Evolutionary conservation across 2,113 vertebrate species (phyloP), one percentile per base, ranked within the genome.

Genomic region (Pagrus major): DNA sequence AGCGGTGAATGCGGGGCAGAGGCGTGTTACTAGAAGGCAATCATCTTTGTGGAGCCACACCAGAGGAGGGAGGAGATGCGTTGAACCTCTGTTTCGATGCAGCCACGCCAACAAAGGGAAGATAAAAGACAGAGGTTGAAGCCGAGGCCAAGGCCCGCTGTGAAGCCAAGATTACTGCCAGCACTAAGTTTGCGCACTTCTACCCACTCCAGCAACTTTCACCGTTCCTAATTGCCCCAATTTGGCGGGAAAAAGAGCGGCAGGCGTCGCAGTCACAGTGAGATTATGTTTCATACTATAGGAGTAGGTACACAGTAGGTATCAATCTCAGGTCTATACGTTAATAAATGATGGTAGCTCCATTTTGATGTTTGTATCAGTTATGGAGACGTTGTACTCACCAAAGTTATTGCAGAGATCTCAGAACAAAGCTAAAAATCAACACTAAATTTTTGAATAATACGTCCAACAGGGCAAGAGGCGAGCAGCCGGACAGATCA

Each of bases 121-220:
- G 96, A 98, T 98, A 95, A 98, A 98, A 98, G 96, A 68, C 88
- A 85, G 94, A 94, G 96, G 96, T 96, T 96, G 96, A 97, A 95
- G 93, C 92, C 71, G 85, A 91, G 97, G 96, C 95, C 96, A 96
- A 91, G 94, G 93, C 96, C 96, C 93, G 94, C 96, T 97, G 96
- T 95, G 97, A 97, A 96, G 95, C 94, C 95, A 89, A 95, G 94
- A 96, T 96, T 90, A 94, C 95, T 89, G 89, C 83, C 76, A 54
- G 87, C 74, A 41, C 90, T 86, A 90, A 93, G 86, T 94, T 93
- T 85, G 73, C 78, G 56, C 74, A 80, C 86, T 92, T 91, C 84
- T 77, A 78, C 71, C 71, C 83, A 86, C 90, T 92, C 79, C 44
- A 58, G 75, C 83, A 90, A 88, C 80, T 92, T 90, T 85, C 54